A percentile compares a stretch with the other conserved stretches of the same genome.
Evolutionary conservation across 2,113 vertebrate species (phyloP).

Genomic region (Megaceryle maxima): DNA sequence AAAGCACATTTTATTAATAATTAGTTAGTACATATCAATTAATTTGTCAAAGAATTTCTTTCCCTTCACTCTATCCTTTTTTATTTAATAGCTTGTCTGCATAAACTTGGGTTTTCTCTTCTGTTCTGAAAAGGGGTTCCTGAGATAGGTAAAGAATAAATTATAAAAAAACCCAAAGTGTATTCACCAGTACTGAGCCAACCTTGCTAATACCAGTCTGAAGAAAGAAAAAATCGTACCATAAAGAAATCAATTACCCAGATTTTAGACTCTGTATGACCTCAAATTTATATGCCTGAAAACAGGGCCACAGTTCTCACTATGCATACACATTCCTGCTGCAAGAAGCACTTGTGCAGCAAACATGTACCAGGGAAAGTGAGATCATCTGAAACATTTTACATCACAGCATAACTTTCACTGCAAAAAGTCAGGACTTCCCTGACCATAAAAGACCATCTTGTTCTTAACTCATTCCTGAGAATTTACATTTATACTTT

Average conservation of each 20-base stretch:
- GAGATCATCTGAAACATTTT: neutral
- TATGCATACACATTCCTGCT: neutral
- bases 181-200: neutral
- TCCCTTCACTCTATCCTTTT: conserved; percentile 1
- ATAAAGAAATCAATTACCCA: neutral
- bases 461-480: neutral
- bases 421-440: neutral
- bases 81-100: conserved; percentile 13
- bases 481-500: neutral
- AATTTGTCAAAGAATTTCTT: conserved; percentile 67
- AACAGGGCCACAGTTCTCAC: neutral
- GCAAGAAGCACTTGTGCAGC: neutral
- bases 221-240: neutral
- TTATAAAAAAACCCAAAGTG: neutral
- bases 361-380: neutral
- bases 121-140: neutral
- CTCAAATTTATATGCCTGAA: neutral
- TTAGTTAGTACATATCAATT: conserved; percentile 54
- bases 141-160: neutral
- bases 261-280: neutral
- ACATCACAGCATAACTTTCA: neutral
- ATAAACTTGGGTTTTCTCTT: neutral
- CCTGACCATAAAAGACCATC: neutral
- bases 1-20: conserved; percentile 59
- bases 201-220: neutral